Evolutionary conservation across 2,888 invertebrate species (phyloP).

Genomic region (Cyclophora punctaria): DNA sequence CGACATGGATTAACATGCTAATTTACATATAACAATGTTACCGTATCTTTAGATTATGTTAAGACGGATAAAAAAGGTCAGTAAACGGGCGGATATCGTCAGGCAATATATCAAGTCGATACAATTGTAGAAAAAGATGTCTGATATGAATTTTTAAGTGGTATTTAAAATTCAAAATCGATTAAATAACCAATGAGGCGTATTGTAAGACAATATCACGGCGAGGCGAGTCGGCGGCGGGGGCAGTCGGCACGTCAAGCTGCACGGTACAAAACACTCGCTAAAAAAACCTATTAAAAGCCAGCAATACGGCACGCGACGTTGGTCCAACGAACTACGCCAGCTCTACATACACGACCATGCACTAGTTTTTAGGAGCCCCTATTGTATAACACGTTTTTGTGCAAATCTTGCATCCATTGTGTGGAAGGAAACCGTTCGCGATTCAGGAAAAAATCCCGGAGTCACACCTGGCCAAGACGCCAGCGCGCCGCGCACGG

Average conservation of each 20-base stretch:
- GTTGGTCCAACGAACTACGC: conserved; percentile 35
- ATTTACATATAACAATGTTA: conserved; percentile 10
- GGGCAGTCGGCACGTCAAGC: conserved; percentile 22
- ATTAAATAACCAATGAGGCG: conserved; percentile 27
- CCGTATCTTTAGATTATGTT: conserved; percentile 1
- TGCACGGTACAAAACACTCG: conserved; percentile 22
- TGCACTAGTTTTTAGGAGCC: conserved; percentile 43
- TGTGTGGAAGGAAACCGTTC: conserved; percentile 57
- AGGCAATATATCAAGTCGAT: conserved; percentile 17
- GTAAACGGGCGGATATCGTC: conserved; percentile 11
- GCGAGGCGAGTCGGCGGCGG: conserved; percentile 17
- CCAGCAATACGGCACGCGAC: conserved; percentile 59
- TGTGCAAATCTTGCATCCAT: conserved; percentile 69
- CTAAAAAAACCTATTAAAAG: conserved; percentile 44
- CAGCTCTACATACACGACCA: conserved; percentile 29
- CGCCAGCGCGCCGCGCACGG: conserved; percentile 22
- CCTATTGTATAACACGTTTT: conserved; percentile 58
- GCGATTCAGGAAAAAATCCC: conserved; percentile 44
- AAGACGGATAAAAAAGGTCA: conserved; percentile 8
- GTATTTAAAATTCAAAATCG: conserved; percentile 23
- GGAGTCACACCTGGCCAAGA: conserved; percentile 63
- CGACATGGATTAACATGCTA: background rate
- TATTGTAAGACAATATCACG: conserved; percentile 22
- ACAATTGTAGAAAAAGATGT: conserved; percentile 19
- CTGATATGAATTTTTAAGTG: conserved; percentile 20